Base-by-base conservation (phyloP, 2,797 vertebrate genomes). In the Anguilla megastoma region DNA sequence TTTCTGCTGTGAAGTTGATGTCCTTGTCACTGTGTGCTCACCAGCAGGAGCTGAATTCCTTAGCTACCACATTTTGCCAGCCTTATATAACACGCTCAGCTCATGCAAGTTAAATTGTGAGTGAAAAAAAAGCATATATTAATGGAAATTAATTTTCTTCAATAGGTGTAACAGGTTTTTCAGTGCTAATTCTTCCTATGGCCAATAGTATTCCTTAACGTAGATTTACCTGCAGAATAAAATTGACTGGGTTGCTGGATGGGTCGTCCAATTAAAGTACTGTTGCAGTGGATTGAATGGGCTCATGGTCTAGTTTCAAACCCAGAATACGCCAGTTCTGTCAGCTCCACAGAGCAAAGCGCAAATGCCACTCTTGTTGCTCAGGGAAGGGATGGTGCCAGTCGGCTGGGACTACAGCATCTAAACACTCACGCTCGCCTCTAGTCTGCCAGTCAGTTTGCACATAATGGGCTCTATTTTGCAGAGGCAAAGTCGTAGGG, bases 21-120 rank as follows among this genome's bases (percentile, higher is more conserved):
- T 16, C 30, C 30, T 74, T 33, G 30, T 21, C 69, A 33, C 12
- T 10, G 9, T 33, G 27, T 12, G 12, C 30, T 30, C 69, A 74
- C 69, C 69, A 74, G 69, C 12, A 33, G 30, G 30, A 74, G 33
- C 69, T 33, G 30, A 74, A 74, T 33, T 30, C 69, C 69, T 6
- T 14, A 30, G 69, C 69, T 74, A 30, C 27, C 30, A 74, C 12
- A 74, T 74, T 74, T 33, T 30, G 8, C 27, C 33, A 2, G 12
- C 14, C 27, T 74, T 74, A 74, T 69, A 69, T 69, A 69, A 69
- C 30, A 12, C 27, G 10, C 69, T 14, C 30, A 74, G 69, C 69
- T 74, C 69, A 74, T 74, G 69, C 69, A 74, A 74, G 30, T 74
- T 36, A 33, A 74, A 74, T 74, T 74, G 69, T 30, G 14, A 30